Conservation (phyloP, 2,113 vertebrate genomes). For the Gymnorhina tibicen region DNA sequence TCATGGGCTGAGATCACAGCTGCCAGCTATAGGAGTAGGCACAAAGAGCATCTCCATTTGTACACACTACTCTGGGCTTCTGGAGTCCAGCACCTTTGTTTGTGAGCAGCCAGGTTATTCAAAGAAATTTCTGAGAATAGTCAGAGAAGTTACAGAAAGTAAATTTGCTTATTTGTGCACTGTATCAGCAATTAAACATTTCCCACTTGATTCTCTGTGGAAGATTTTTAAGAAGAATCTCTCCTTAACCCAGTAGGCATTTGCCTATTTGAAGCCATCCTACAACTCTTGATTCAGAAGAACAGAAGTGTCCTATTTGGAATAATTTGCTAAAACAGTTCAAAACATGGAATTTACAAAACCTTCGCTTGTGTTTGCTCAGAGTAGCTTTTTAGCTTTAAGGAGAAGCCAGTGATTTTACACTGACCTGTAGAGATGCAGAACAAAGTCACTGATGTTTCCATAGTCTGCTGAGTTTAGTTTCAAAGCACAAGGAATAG, state of each 20-base stretch:
- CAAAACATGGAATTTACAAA: background rate
- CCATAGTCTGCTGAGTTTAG: background rate
- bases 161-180: background rate
- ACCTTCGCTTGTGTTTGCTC: background rate
- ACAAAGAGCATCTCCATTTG: background rate
- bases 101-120: background rate
- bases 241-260: background rate
- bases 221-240: background rate
- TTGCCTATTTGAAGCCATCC: background rate
- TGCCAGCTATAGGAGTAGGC: background rate
- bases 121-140: background rate
- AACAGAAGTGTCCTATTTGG: background rate
- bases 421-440: background rate
- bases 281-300: background rate
- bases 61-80: accelerated
- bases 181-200: background rate
- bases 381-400: background rate
- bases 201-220: background rate
- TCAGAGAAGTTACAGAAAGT: background rate
- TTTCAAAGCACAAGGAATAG: background rate
- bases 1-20: background rate
- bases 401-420: background rate
- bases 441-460: background rate
- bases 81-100: background rate
- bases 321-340: background rate